Conservation (phyloP, 2,797 vertebrate species). For the Avahi laniger region DNA sequence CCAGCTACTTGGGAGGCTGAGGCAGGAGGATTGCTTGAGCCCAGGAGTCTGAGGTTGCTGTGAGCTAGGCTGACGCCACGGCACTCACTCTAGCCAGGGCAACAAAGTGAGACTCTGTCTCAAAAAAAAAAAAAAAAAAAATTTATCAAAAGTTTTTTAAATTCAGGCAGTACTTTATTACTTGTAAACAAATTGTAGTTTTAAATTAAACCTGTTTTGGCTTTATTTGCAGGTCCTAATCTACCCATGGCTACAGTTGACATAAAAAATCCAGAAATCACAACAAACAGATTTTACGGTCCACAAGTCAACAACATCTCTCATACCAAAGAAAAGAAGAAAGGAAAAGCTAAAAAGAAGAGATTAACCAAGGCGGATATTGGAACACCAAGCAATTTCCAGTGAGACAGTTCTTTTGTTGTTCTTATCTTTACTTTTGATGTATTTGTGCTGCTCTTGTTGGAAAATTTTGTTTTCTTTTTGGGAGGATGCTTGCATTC, state of each 20-base stretch:
- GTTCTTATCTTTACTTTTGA: background rate
- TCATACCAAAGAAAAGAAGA: slow-evolving; percentile 96
- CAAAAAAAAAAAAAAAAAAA: too few relatives aligned
- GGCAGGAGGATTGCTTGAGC: too few relatives aligned
- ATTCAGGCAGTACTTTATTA: slow-evolving; percentile 17
- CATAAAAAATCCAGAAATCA: slow-evolving; percentile 99
- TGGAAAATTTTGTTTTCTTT: slow-evolving; percentile 19
- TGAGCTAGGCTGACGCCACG: too few relatives aligned
- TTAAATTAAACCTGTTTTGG: background rate
- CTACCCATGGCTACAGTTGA: slow-evolving; percentile 98
- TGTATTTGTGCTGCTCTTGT: background rate
- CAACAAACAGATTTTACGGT: slow-evolving; percentile 93
- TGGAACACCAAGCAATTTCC: slow-evolving; percentile 98
- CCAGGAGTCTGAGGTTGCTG: too few relatives aligned
- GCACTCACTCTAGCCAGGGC: too few relatives aligned
- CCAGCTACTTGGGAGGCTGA: too few relatives aligned
- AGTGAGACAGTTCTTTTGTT: slow-evolving; percentile 87
- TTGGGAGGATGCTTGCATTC: background rate
- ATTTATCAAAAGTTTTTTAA: slow-evolving; percentile 12
- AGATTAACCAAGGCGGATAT: slow-evolving; percentile 98
- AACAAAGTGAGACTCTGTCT: too few relatives aligned
- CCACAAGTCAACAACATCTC: slow-evolving; percentile 95
- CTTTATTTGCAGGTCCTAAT: slow-evolving; percentile 89
- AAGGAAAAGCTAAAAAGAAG: slow-evolving; percentile 95
- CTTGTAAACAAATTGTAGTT: background rate